Percentiles rank a stretch among this genome's conserved stretches.
phyloP scores from a whole-genome alignment of 2,797 vertebrate species.

The Psittacula echo region DNA sequence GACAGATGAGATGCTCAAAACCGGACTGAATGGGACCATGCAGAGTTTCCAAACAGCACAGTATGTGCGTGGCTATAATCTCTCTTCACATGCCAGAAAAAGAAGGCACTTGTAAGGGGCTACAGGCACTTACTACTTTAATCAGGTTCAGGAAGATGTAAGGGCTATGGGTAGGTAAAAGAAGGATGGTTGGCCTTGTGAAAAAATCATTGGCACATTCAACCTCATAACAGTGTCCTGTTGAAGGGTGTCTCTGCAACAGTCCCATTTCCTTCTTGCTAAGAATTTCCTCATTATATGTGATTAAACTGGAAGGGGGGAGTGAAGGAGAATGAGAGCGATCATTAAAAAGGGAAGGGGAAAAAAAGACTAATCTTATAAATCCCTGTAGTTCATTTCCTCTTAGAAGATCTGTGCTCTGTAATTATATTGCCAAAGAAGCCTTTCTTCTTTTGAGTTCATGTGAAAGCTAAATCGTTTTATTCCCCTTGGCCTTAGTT shows the following conservation, averaged over 20 bases:
- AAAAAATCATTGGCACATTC: neutral
- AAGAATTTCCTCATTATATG: neutral
- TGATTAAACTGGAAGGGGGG: neutral
- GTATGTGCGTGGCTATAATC: neutral
- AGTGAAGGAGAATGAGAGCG: neutral
- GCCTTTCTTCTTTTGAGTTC: slow-evolving; percentile 44
- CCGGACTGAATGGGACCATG: neutral
- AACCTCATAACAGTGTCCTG: neutral
- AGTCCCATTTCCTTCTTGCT: neutral
- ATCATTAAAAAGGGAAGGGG: neutral
- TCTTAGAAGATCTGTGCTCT: slow-evolving; percentile 40
- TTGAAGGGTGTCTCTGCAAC: neutral
- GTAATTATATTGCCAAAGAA: slow-evolving; percentile 51
- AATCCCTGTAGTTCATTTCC: slow-evolving; percentile 55
- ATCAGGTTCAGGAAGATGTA: neutral
- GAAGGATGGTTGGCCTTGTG: neutral
- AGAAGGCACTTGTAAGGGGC: neutral
- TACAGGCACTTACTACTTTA: neutral
- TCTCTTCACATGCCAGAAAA: neutral
- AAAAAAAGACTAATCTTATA: slow-evolving; percentile 15
- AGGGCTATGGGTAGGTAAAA: neutral
- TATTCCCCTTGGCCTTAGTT: slow-evolving; percentile 54
- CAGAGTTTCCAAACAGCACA: neutral
- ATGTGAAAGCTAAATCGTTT: slow-evolving; percentile 29
- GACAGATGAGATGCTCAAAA: neutral